Evolutionary conservation across 2,888 invertebrate species (phyloP).

Genomic region (Caenorhabditis imperialis): DNA sequence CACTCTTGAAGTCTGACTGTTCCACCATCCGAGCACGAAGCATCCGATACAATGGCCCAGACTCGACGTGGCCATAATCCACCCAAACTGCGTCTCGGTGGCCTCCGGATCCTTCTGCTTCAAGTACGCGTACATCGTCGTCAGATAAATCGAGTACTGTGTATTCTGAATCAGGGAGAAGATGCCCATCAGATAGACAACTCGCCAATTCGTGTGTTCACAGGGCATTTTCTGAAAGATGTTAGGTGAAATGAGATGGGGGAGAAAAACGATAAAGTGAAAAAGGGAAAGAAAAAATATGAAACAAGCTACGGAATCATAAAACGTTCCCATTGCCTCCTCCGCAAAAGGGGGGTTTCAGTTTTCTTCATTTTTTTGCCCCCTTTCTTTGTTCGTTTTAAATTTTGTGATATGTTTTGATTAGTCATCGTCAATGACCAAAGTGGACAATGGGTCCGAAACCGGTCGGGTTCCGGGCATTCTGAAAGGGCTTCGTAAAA

Average conservation of each 20-base stretch:
- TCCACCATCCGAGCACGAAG: constrained; percentile 50
- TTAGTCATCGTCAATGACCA: too few species aligned
- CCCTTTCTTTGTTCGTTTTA: too few species aligned
- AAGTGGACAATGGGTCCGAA: too few species aligned
- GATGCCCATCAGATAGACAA: constrained; percentile 49
- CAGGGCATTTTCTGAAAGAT: too few species aligned
- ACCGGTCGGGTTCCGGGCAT: too few species aligned
- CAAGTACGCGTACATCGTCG: constrained; percentile 50
- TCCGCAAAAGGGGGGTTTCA: too few species aligned
- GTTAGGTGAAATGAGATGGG: too few species aligned
- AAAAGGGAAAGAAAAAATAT: too few species aligned
- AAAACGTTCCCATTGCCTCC: constrained; percentile 11
- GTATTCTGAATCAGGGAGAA: constrained; percentile 54
- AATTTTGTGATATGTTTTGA: too few species aligned
- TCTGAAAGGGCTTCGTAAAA: too few species aligned
- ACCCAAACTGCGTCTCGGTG: constrained; percentile 43
- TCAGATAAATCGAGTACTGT: constrained; percentile 51
- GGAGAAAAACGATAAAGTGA: neutral
- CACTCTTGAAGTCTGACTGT: constrained; percentile 26
- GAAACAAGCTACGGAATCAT: constrained; percentile 34
- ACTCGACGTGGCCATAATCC: constrained; percentile 50
- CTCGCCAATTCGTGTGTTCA: constrained; percentile 42
- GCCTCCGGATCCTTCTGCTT: constrained; percentile 27
- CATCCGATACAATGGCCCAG: constrained; percentile 52
- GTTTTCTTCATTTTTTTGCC: too few species aligned